Conservation (phyloP, 2,888 invertebrate genomes). For the Pachycephus smyrnensis region DNA sequence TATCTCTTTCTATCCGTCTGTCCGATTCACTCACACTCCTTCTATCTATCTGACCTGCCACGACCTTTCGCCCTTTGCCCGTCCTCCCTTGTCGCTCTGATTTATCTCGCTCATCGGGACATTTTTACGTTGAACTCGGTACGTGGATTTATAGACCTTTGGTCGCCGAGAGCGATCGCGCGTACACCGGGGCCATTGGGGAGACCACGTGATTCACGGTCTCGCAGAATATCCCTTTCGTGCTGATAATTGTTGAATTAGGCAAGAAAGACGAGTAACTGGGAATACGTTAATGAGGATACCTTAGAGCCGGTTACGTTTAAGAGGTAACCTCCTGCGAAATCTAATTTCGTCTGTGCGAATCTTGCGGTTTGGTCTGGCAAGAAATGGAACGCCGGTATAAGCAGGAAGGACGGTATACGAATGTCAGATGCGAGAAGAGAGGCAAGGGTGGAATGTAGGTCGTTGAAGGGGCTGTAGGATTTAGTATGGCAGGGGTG, state of each 20-base stretch:
- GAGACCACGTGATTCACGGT: not conserved
- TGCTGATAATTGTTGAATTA: not conserved
- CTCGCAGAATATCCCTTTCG: not conserved
- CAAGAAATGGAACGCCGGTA: conserved; percentile 12
- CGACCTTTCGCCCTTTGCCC: not conserved
- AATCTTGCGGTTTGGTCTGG: not conserved
- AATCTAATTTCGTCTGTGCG: not conserved
- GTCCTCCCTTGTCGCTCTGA: not conserved
- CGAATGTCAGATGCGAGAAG: not conserved
- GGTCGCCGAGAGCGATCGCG: not conserved
- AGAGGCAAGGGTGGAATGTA: conserved; percentile 20
- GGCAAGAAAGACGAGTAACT: not conserved
- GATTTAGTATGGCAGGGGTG: conserved; percentile 27
- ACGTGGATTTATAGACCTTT: not conserved
- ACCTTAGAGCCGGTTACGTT: not conserved
- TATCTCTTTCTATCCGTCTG: not conserved
- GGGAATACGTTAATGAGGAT: not conserved
- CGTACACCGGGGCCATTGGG: not conserved
- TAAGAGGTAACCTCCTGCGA: not conserved
- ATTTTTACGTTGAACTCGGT: not conserved
- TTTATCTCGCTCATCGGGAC: not conserved
- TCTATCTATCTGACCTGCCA: not conserved
- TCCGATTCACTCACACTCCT: not conserved
- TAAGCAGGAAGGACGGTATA: not conserved
- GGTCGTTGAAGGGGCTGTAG: conserved; percentile 25